Percentiles rank a stretch among this genome's conserved stretches.
Conservation (phyloP, 1,140 invertebrate genomes). For the Fopius arisanus region DNA sequence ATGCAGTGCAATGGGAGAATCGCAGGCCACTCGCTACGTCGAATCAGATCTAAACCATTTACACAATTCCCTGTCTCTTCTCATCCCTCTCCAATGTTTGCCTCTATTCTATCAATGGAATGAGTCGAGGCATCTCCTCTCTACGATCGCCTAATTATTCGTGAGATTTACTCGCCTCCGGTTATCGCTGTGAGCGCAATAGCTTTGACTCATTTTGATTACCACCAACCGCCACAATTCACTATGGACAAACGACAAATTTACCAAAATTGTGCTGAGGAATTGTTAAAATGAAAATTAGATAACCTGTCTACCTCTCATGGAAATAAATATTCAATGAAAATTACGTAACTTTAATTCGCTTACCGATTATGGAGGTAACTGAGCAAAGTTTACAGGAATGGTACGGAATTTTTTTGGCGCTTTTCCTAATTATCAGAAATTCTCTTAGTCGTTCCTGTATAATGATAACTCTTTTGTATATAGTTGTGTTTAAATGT, state of each 20-base stretch:
- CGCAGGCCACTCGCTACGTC: neutral
- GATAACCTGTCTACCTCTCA: no score
- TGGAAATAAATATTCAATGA: no score
- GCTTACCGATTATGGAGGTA: no score
- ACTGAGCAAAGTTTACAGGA: no score
- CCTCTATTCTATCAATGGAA: slow-evolving; percentile 5
- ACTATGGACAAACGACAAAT: neutral
- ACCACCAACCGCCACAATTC: neutral
- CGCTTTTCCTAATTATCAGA: no score
- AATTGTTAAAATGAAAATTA: no score
- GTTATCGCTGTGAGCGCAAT: slow-evolving; percentile 17
- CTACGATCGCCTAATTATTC: slow-evolving; percentile 21
- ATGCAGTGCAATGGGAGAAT: neutral
- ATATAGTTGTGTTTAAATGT: no score
- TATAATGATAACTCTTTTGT: no score
- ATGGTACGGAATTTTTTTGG: no score
- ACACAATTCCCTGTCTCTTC: neutral
- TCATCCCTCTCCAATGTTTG: neutral
- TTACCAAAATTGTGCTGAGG: neutral
- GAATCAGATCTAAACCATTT: slow-evolving; percentile 25
- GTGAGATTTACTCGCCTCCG: slow-evolving; percentile 17
- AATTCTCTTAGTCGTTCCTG: no score
- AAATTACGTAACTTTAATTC: no score
- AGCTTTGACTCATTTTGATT: neutral
- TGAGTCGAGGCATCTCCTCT: neutral